phyloP scores from a whole-genome alignment of 2,888 invertebrate species.

The Stratiomys singularior region DNA sequence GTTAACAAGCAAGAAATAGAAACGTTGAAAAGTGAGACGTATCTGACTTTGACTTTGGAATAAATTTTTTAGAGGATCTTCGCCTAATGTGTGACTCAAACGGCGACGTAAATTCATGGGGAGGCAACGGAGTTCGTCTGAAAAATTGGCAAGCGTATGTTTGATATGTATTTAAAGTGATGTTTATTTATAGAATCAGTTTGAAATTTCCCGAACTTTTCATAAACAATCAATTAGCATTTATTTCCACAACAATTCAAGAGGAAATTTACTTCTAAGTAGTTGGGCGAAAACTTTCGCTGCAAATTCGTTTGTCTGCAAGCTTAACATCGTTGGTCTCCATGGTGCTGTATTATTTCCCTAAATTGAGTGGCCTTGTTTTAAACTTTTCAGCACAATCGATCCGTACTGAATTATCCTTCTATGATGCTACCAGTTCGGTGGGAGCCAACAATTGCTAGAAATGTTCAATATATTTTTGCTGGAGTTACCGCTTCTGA shows the following conservation, averaged over 20 bases:
- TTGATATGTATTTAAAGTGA: too few relatives aligned
- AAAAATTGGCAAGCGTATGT: neutral
- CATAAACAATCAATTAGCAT: constrained; percentile 18
- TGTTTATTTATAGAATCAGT: neutral
- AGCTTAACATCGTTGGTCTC: neutral
- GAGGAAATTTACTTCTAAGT: neutral
- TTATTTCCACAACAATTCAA: neutral
- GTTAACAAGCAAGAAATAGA: neutral
- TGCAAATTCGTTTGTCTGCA: neutral
- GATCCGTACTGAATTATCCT: neutral
- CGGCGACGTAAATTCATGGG: neutral
- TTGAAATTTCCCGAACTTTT: neutral
- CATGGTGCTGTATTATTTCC: neutral
- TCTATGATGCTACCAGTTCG: neutral
- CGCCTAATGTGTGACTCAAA: too few relatives aligned
- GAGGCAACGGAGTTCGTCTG: neutral
- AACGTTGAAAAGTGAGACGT: neutral
- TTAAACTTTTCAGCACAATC: neutral
- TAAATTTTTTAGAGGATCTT: too few relatives aligned
- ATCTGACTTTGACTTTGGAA: neutral
- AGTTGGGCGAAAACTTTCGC: neutral
- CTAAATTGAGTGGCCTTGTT: neutral
- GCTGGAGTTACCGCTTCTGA: too few relatives aligned
- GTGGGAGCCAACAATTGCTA: too few relatives aligned
- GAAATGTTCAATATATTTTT: too few relatives aligned